Base-by-base conservation (phyloP, 30 jellyfish, hydroid and myxozoan genomes). In the Clytia hemisphaerica region DNA sequence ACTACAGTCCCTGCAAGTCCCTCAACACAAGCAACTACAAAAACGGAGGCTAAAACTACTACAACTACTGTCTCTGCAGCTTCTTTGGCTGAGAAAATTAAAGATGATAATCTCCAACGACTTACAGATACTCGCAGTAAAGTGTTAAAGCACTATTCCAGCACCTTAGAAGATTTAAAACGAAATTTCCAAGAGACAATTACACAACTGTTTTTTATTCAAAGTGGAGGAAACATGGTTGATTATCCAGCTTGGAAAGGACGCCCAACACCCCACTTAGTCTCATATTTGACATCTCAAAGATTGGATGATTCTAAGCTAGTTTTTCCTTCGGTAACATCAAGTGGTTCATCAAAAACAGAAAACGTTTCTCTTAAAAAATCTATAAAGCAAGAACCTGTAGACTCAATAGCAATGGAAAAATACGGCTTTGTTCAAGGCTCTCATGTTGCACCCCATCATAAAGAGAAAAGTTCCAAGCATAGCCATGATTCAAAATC, bases 221-320 rank as follows among this genome's bases (percentile, higher is more conserved):
- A 82, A 58, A 90, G 93, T 83, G 95, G 98, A 6, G 98, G 98
- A n/a, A 83, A 90, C 47, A 70, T 90, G 88, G 98, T 90, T 25
- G 98, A 90, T 64, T 90, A 82, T 65, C 95, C 84, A 15, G 94
- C 94, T 4, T 90, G 98, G 95, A 76, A 90, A 53, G 65, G 68
- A 44, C 66, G 97, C 6, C 97, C 92, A 45, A 88, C 74, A 48
- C 95, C 90, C 21, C 97, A 79, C 67, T 72, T 88, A 2, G 37
- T 88, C 10, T 81, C 97, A 21, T 88, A 79, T 57, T 37, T 88
- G 59, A 88, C 73, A 67, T 93, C 93, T 16, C 67, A 83, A 45
- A 58, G 94, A 25, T 64, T 88, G 6, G 97, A 88, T 58, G 88
- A 88, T 50, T 84, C 65, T 21, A 75, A 70, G 87, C n/a, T n/a